Evolutionary conservation across 2,797 vertebrate genomes (phyloP).

Genomic region (Sebastes alutus): DNA sequence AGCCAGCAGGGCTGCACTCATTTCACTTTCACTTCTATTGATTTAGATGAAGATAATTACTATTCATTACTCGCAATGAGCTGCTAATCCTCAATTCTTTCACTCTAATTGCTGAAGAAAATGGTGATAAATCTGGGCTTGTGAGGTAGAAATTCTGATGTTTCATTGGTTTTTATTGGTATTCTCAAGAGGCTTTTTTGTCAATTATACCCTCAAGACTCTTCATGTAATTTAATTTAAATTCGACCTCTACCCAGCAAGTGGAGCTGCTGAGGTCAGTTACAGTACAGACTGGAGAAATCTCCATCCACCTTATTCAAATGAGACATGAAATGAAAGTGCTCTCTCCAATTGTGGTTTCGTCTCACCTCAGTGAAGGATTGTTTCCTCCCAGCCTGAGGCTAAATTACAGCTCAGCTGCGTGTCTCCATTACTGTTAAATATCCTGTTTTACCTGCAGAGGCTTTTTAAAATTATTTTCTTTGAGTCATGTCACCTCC

Average conservation of each 20-base stretch:
- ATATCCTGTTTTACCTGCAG: conserved; percentile 8
- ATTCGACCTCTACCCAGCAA: background rate
- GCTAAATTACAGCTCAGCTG: conserved; percentile 27
- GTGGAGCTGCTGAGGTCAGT: conserved; percentile 16
- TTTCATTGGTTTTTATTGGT: background rate
- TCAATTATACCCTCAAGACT: background rate
- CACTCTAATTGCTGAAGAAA: background rate
- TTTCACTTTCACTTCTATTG: background rate
- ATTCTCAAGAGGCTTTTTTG: background rate
- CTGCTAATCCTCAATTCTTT: conserved; percentile 5
- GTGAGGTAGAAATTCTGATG: background rate
- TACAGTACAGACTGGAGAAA: background rate
- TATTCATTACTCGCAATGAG: background rate
- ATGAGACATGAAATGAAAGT: background rate
- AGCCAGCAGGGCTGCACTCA: background rate
- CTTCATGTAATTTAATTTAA: background rate
- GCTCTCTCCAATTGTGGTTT: background rate
- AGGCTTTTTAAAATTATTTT: background rate
- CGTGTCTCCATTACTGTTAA: conserved; percentile 11
- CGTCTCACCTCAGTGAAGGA: background rate
- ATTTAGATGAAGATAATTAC: conserved; percentile 10
- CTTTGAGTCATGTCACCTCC: conserved; percentile 8
- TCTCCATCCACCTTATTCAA: conserved; percentile 9
- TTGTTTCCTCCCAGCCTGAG: background rate
- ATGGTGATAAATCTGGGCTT: background rate